These are phyloP conservation scores for Ictidomys tridecemlineatus DNA, from an alignment of 2,113 vertebrate species.

Conservation along the genomic window DNA sequence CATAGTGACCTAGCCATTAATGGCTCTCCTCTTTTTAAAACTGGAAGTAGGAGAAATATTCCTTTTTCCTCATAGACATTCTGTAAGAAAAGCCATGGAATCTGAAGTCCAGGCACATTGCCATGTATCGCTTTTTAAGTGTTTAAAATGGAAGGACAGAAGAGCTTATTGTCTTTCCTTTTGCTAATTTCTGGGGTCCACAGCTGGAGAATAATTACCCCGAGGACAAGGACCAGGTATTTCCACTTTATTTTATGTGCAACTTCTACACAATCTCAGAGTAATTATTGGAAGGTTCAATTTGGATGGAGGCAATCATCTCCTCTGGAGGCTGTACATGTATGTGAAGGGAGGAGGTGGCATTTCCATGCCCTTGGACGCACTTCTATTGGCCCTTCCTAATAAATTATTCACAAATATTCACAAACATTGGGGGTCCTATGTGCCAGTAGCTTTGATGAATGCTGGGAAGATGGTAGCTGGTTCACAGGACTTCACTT, in stretches of 20 bases:
- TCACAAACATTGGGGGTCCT: not conserved
- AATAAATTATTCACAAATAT: slow-evolving; percentile 6
- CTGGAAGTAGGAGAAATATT: not conserved
- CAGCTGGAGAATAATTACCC: not conserved
- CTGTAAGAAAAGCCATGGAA: not conserved
- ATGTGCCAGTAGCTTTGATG: not conserved
- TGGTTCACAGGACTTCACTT: not conserved
- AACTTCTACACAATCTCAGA: not conserved
- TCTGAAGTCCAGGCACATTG: not conserved
- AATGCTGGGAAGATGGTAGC: not conserved
- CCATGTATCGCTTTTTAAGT: not conserved
- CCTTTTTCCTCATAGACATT: not conserved
- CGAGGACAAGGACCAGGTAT: not conserved
- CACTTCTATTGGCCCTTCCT: not conserved
- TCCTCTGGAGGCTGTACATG: not conserved
- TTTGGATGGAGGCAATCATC: not conserved
- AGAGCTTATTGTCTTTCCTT: not conserved
- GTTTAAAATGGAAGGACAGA: not conserved
- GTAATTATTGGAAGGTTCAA: not conserved
- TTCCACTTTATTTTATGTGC: slow-evolving; percentile 19
- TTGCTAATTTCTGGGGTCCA: not conserved
- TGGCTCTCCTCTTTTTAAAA: not conserved
- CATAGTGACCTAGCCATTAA: not conserved
- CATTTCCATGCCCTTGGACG: not conserved
- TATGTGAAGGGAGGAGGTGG: not conserved